Base-by-base conservation (phyloP, 2,888 invertebrate genomes). In the Agonopterix heracliana region DNA sequence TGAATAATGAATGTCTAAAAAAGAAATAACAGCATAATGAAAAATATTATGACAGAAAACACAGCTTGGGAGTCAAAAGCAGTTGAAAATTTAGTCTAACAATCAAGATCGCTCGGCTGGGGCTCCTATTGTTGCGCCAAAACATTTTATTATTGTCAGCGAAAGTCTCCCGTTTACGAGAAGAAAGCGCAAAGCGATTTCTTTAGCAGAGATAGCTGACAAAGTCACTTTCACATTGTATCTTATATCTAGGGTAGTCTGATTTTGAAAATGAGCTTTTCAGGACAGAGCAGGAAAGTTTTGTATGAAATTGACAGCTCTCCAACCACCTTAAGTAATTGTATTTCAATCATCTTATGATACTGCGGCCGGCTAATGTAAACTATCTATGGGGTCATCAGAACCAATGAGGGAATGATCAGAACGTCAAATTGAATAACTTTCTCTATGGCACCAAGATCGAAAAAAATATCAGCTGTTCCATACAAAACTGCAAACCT, bases 161-260 rank as follows among this genome's bases (percentile, higher is more conserved):
- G 71, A 77, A 75, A 77, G 74, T 76, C 71, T 68, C 63, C 26
- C 60, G 64, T 70, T 66, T 71, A 63, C 59, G 65, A 70, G 68
- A 76, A 76, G 78, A 81, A 78, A 78, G 74, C 73, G 78, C 70
- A 66, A 71, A 74, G 64, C 67, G 66, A 67, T 68, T 68, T 50
- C 36, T 66, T 70, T 67, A 68, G 64, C 67, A 67, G 66, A 69
- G 69, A 73, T 74, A 73, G 40, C 45, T 34, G 26, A 26, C 26
- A 26, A 47, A 45, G 46, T 8, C 49, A 34, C 41, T 45, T 50
- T 50, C 47, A 42, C 41, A 41, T 41, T 46, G 26, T 40, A 17
- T 40, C 34, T 10, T 14, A 13, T 36, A 14, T 45, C 12, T 36
- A 1, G 26, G 26, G 26, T 26, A 26, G 5, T 26, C 26, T 26